phyloP scores from a whole-genome alignment of 2,888 invertebrate species.

The Macrosoma leucophasiata region DNA sequence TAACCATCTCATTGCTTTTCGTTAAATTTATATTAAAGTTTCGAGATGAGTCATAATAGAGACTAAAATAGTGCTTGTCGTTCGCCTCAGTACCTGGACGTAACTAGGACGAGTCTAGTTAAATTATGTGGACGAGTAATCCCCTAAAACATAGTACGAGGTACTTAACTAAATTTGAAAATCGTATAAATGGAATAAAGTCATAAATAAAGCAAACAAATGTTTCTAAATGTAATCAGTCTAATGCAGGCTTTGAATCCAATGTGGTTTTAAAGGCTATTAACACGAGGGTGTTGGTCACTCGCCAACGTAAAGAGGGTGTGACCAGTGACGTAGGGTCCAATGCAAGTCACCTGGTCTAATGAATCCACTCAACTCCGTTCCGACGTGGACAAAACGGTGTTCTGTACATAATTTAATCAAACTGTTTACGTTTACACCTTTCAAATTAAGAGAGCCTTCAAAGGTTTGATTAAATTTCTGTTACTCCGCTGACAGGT shows the following conservation, averaged over 20 bases:
- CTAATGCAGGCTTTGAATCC: constrained; percentile 51
- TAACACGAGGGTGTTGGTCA: constrained; percentile 39
- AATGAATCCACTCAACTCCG: constrained; percentile 56
- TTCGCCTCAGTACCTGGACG: no score
- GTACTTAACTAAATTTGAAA: no score
- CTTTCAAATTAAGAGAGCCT: constrained; percentile 41
- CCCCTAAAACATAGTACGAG: no score
- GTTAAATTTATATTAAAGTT: no score
- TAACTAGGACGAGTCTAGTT: no score
- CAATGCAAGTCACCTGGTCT: constrained; percentile 64
- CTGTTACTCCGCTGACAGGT: constrained; percentile 24
- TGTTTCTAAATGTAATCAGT: constrained; percentile 42
- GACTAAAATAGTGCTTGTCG: no score
- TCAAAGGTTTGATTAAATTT: constrained; percentile 33
- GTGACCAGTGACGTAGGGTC: constrained; percentile 49
- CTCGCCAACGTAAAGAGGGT: constrained; percentile 26
- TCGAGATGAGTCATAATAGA: no score
- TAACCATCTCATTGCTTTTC: no score
- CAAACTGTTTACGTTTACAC: constrained; percentile 54
- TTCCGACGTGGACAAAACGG: constrained; percentile 20
- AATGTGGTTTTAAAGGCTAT: constrained; percentile 39
- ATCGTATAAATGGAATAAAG: no score
- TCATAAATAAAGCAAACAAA: constrained; percentile 1
- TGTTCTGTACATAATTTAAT: constrained; percentile 54
- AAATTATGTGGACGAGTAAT: no score